Percentiles rank a stretch among this genome's conserved stretches.
Conservation (phyloP, 1,140 invertebrate genomes). For the Melanaphis sacchari region DNA sequence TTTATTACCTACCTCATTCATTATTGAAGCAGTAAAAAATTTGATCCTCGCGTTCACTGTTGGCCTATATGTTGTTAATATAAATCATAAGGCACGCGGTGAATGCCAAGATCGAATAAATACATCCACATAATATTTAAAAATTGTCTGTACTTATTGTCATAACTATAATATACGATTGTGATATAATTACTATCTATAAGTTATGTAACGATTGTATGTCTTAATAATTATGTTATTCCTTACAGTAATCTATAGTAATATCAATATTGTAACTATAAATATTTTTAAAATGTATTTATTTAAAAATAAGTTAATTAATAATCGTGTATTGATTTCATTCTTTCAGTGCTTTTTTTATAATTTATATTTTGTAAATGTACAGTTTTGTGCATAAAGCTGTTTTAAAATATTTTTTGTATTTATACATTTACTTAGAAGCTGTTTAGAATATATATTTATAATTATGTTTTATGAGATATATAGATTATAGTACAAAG, state of each 20-base stretch:
- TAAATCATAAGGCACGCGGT: constrained; percentile 93
- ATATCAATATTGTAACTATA: neutral
- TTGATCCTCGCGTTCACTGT: constrained; percentile 87
- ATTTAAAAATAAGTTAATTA: neutral
- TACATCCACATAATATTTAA: neutral
- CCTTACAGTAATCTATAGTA: neutral
- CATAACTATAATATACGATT: neutral
- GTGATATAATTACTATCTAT: neutral
- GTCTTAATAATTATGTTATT: neutral
- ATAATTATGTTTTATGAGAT: neutral
- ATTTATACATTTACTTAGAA: neutral
- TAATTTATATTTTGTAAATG: neutral
- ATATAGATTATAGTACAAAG: neutral
- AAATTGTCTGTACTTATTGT: neutral
- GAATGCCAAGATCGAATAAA: constrained; percentile 92
- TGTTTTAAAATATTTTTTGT: neutral
- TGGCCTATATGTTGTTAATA: constrained; percentile 76
- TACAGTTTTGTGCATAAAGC: neutral
- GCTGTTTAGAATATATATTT: neutral
- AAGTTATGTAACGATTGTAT: too few species aligned
- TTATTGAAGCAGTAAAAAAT: neutral
- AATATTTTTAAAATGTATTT: neutral
- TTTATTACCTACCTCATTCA: neutral
- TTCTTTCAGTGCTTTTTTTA: neutral
- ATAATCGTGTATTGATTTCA: neutral